These are phyloP conservation scores for Andrena bicolor DNA, from an alignment of 2,888 invertebrate genomes.

Conservation along the genomic window DNA sequence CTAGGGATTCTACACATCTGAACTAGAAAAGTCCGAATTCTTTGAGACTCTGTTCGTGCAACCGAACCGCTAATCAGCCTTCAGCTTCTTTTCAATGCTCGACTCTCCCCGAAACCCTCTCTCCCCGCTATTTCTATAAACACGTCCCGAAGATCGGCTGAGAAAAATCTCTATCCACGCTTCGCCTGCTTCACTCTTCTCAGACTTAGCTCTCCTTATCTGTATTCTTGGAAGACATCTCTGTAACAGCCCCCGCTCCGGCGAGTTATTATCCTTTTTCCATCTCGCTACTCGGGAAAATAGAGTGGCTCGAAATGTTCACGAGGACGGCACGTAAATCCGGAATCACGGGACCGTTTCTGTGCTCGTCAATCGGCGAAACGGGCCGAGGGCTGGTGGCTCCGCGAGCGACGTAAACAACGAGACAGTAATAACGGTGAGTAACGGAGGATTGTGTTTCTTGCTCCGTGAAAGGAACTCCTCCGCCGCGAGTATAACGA, in stretches of 20 bases:
- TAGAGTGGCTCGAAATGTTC: not conserved
- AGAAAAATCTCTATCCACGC: too few species aligned
- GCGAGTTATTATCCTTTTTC: too few species aligned
- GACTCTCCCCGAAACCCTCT: too few species aligned
- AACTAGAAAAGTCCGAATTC: not conserved
- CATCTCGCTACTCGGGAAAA: too few species aligned
- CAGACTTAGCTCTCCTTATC: too few species aligned
- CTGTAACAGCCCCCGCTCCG: too few species aligned
- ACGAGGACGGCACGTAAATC: not conserved
- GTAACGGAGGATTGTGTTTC: constrained; percentile 17
- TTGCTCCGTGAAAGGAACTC: not conserved
- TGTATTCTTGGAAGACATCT: too few species aligned
- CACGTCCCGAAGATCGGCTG: too few species aligned
- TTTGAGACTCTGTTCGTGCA: not conserved
- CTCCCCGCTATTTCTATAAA: too few species aligned
- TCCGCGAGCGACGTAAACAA: constrained; percentile 17
- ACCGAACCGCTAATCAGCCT: too few species aligned
- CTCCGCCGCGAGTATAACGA: constrained; percentile 3
- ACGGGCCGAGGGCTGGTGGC: not conserved
- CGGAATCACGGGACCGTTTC: constrained; percentile 3
- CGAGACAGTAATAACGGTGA: constrained; percentile 22
- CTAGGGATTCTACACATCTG: not conserved
- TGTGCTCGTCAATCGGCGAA: not conserved
- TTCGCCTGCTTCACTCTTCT: too few species aligned
- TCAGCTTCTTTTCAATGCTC: too few species aligned